A percentile compares a stretch with the other conserved stretches of the same genome.
phyloP scores from a whole-genome alignment of 1,140 invertebrate genomes.

The Drosophila ananassae region DNA sequence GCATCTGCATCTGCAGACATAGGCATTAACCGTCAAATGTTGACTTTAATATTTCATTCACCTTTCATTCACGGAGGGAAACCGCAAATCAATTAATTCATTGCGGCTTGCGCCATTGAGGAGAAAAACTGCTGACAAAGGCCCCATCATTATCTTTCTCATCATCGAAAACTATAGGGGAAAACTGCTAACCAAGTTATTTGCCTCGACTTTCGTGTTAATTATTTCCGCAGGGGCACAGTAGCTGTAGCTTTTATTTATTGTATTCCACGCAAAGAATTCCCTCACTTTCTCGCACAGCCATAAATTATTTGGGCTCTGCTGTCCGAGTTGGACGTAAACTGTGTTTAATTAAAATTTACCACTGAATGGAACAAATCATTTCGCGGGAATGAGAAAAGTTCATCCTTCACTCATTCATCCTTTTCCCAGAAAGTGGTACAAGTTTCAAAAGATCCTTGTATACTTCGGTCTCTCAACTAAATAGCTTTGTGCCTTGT shows the following conservation, averaged over 20 bases:
- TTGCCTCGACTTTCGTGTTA: conserved; percentile 63
- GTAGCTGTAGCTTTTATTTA: conserved; percentile 61
- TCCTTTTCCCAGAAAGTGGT: neutral
- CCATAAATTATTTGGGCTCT: conserved; percentile 73
- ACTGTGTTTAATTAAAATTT: conserved; percentile 76
- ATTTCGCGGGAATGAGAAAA: neutral
- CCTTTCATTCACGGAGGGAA: conserved; percentile 28
- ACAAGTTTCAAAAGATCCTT: neutral
- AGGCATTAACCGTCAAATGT: conserved; percentile 11
- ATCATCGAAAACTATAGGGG: conserved; percentile 32
- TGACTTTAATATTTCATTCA: conserved; percentile 60
- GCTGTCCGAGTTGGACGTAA: conserved; percentile 58
- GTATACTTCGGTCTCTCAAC: neutral
- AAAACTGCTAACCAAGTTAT: conserved; percentile 67
- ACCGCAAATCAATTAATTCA: conserved; percentile 75
- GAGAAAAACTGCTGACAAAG: conserved; percentile 65
- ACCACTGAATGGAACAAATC: conserved; percentile 30
- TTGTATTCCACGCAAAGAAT: conserved; percentile 50
- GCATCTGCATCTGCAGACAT: neutral
- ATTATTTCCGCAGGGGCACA: conserved; percentile 65
- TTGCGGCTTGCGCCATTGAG: conserved; percentile 22
- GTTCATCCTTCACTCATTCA: neutral
- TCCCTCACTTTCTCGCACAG: conserved; percentile 22
- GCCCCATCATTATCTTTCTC: conserved; percentile 12
- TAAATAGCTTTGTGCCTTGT: neutral